Conservation (phyloP, 2,113 vertebrate genomes). For the Romanogobio albipinnatus region DNA sequence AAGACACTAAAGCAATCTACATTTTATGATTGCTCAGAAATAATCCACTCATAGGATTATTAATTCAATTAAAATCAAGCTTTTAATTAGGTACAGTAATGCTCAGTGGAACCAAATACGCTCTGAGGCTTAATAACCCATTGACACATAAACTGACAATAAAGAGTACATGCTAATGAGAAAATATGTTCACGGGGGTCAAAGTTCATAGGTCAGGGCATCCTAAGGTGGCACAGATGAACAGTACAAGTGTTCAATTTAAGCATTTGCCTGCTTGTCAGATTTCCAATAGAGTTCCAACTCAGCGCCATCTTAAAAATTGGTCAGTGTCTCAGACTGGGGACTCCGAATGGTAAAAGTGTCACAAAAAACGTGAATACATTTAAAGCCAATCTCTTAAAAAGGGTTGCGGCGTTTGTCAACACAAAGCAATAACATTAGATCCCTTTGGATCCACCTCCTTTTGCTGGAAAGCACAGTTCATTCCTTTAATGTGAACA, state of each 20-base stretch:
- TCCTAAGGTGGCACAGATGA: conserved; percentile 10
- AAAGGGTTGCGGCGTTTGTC: conserved; percentile 16
- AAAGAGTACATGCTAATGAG: not conserved
- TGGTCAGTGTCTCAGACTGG: conserved; percentile 23
- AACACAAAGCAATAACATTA: conserved; percentile 37
- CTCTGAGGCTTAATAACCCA: conserved; percentile 12
- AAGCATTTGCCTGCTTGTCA: not conserved
- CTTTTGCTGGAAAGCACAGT: conserved; percentile 1
- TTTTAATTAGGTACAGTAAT: not conserved
- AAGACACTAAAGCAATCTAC: conserved; percentile 23
- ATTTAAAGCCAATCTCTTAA: conserved; percentile 53
- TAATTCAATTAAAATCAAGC: not conserved
- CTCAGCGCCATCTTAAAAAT: not conserved
- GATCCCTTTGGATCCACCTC: conserved; percentile 5
- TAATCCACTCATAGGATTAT: conserved; percentile 19
- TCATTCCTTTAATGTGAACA: conserved; percentile 35
- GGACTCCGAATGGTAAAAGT: conserved; percentile 34
- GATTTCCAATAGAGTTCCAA: conserved; percentile 21
- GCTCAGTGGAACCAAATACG: not conserved
- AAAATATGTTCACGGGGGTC: not conserved
- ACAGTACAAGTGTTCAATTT: conserved; percentile 21
- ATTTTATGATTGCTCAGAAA: conserved; percentile 19
- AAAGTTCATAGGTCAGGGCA: conserved; percentile 44
- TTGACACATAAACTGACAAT: conserved; percentile 18
- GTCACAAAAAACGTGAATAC: conserved; percentile 23